Evolutionary conservation across 2,888 invertebrate species (phyloP), one percentile per base, ranked within the genome.

Genomic region (Eilema sororculum): DNA sequence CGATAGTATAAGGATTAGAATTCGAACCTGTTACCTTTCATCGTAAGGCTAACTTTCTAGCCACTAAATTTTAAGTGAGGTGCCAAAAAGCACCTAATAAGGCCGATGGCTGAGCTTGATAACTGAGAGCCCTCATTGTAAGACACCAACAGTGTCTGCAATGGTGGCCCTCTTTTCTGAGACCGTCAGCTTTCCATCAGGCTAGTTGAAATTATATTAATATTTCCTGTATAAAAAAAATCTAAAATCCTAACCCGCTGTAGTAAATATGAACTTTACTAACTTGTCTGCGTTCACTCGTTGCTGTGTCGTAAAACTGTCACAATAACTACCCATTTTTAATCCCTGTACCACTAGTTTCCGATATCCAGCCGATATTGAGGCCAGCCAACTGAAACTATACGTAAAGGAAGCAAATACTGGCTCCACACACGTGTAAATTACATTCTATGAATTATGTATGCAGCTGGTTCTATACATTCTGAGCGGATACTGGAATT

Each of bases 281-380:
- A 62, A 58, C 25, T 25, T 41, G 41, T 37, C 52, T n/a, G 16
- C 52, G 25, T 37, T 22, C 24, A 52, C 52, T 20, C 58, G 41
- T 59, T 24, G 37, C 10, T 24, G 37, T 24, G 25, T 25, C 9
- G 25, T 28, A 12, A 37, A 67, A 56, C 30, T 33, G 30, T 30
- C 52, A 33, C n/a, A 70, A 77, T 70, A 69, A 61, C 28, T 58
- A 56, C 13, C 10, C 25, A n/a, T 67, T 69, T 74, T 72, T 80
- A 75, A 72, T 72, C 67, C 67, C 28, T 66, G 61, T 61, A 68
- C 59, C 70, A 65, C 63, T 37, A 63, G 62, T 65, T 68, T 71
- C 58, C 70, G 57, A 75, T 71, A 72, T 73, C 67, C 72, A 59
- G 62, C 37, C 52, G 25, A 73, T 24, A 37, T 62, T 25, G 16